phyloP scores from a whole-genome alignment of 2,113 vertebrate genomes.

The Ptyas mucosa region DNA sequence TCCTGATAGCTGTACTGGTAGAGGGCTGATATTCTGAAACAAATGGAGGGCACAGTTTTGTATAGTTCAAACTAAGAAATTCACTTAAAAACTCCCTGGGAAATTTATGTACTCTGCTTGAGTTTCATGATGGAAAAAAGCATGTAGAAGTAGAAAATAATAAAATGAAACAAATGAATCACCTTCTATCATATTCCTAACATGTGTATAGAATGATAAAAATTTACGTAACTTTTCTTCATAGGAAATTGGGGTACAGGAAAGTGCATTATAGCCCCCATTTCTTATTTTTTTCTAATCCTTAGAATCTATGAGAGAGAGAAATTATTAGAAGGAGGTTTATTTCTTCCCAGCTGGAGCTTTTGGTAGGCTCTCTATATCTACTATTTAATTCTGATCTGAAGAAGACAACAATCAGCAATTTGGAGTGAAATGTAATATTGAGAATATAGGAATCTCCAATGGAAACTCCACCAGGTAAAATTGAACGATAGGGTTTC shows the following conservation, averaged over 20 bases:
- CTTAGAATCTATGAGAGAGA: neutral
- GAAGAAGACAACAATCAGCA: neutral
- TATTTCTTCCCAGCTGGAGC: constrained; percentile 9
- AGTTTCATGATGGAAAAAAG: neutral
- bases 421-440: constrained; percentile 22
- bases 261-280: neutral
- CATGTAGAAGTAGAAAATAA: neutral
- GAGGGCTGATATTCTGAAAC: neutral
- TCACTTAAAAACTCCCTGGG: neutral
- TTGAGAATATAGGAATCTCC: constrained; percentile 13
- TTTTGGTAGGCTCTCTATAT: constrained; percentile 20
- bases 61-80: neutral
- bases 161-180: neutral
- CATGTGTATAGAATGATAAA: neutral
- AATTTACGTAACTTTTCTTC: neutral
- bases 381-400: neutral
- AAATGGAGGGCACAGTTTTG: neutral
- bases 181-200: neutral
- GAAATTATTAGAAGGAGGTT: neutral
- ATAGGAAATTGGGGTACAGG: neutral
- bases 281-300: neutral
- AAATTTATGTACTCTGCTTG: neutral
- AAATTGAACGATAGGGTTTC: constrained; percentile 27
- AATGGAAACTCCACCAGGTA: neutral
- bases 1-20: neutral